Conservation (phyloP, 2,113 vertebrate species). For the Syngnathus floridae region DNA sequence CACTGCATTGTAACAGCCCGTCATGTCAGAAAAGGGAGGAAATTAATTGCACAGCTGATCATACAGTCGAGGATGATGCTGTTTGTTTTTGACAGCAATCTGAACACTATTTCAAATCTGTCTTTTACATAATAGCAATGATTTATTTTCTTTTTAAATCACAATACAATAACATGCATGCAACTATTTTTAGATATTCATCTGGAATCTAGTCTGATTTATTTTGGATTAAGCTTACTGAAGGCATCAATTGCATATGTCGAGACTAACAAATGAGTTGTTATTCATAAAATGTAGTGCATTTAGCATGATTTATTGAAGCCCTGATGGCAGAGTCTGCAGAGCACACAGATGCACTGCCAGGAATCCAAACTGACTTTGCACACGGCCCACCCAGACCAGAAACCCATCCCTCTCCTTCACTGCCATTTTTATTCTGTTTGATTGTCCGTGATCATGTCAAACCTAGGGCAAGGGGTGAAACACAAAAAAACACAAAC, state of each 20-base stretch:
- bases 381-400: conserved; percentile 6
- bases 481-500: conserved; percentile 4
- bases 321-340: conserved; percentile 1
- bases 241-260: background rate
- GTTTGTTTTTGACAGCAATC: background rate
- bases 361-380: conserved; percentile 30
- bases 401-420: conserved; percentile 43
- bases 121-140: background rate
- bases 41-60: conserved; percentile 34
- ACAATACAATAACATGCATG: too few species aligned
- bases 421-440: conserved; percentile 15
- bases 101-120: background rate
- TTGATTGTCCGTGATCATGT: conserved; percentile 35
- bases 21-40: conserved; percentile 17
- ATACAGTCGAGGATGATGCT: background rate
- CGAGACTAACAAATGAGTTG: background rate
- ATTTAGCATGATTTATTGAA: conserved; percentile 14
- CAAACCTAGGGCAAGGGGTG: conserved; percentile 23
- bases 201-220: background rate
- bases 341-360: conserved; percentile 13
- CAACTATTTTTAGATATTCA: background rate
- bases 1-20: conserved; percentile 26
- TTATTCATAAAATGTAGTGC: background rate
- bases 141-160: too few species aligned
- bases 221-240: conserved; percentile 1